Base-by-base conservation (phyloP, 1,140 invertebrate species). In the Orius laevigatus region DNA sequence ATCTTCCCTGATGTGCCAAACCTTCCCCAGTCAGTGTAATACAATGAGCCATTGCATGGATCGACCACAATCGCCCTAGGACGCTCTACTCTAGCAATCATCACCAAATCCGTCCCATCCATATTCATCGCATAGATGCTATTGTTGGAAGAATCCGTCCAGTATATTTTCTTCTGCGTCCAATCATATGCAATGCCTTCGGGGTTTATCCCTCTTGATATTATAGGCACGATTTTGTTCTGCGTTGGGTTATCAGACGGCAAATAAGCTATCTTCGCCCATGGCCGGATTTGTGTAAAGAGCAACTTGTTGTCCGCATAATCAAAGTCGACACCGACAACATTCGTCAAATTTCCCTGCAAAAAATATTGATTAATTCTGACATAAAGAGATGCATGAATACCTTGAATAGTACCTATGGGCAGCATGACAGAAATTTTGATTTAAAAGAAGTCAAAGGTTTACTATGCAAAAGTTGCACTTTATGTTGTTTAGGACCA, bases 151-250 rank as follows among this genome's bases (percentile, higher is more conserved):
- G 82, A 91, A 57, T 98, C 93, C 0, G 92, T 92, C 91, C 91
- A 98, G 61, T 95, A 98, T 20, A 98, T 78, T 64, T 94, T 96
- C 58, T 89, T 84, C 53, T 89, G 84, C 0, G 91, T 92, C 92
- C 92, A 97, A 59, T 97, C 92, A 59, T 92, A 94, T 0, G 91
- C 88, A 52, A 97, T 87, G 3, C 92, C 92, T 64, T 97, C 91
- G 0, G 89, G 89, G 65, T 91, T 92, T 46, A 91, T 89, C 14
- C 83, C 80, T 60, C 82, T 81, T 47, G 66, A 79, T 10, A 87
- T 72, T 8, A 89, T 74, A 46, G 74, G 78, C n/a, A 78, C 73
- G n/a, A 84, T 75, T 36, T 71, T 69, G 2, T 63, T 62, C 1
- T 63, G 61, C 1, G 70, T 72, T 0, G 83, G 81, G 53, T 74